Evolutionary conservation across 2,113 vertebrate species (phyloP).

Genomic region (Falcunculus frontatus): DNA sequence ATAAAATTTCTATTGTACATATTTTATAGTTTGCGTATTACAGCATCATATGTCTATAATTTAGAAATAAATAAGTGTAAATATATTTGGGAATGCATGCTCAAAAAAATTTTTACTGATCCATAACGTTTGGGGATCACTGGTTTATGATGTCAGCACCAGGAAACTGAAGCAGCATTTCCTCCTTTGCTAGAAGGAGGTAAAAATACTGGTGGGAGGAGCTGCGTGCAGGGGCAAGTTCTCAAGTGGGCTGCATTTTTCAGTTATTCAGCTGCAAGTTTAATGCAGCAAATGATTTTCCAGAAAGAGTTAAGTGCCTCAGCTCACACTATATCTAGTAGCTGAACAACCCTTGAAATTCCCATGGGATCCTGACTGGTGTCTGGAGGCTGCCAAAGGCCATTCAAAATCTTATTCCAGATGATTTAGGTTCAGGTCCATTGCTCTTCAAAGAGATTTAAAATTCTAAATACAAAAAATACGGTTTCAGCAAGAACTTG

Average conservation of each 20-base stretch:
- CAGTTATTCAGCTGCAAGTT: background rate
- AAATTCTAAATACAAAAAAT: slow-evolving; percentile 8
- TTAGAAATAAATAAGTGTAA: background rate
- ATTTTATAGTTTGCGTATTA: background rate
- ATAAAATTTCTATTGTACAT: background rate
- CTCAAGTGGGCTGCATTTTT: background rate
- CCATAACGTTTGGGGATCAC: background rate
- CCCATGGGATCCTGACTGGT: background rate
- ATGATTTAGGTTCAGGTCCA: background rate
- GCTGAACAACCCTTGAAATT: background rate
- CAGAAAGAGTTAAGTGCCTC: background rate
- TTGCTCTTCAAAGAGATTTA: background rate
- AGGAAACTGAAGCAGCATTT: background rate
- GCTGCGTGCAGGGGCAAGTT: background rate
- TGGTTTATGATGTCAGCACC: background rate
- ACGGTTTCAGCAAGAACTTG: background rate
- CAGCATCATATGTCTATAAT: background rate
- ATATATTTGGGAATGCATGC: fast-evolving
- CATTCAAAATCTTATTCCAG: background rate
- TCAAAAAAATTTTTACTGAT: background rate
- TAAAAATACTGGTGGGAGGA: background rate
- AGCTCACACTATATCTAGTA: background rate
- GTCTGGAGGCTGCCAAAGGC: background rate
- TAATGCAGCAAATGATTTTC: background rate
- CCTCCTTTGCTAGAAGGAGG: background rate